Evolutionary conservation across 2,797 vertebrate species (phyloP), one percentile per base, ranked within the genome.

Genomic region (Etheostoma perlongum): DNA sequence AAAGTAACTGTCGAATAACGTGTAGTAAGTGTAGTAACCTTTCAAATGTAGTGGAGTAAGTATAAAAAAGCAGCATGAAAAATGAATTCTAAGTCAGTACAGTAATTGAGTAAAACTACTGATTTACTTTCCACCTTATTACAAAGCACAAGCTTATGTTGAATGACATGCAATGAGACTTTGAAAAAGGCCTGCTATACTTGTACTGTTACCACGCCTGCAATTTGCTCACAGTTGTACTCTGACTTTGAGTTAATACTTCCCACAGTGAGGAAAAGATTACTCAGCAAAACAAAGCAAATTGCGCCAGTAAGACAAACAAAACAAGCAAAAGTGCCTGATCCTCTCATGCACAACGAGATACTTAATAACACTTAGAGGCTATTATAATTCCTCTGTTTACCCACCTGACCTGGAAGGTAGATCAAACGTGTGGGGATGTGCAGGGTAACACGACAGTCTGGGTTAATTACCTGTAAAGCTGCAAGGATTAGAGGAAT

Each of bases 381-480:
- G 55, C 53, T 74, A 72, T 84, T 70, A 67, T 76, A 74, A 78
- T 82, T 68, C 79, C 79, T 84, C 55, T 84, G 76, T 90, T 89
- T 86, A 85, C 76, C 72, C 79, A 86, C 88, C 85, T 88, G 88
- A 84, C 78, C 85, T 67, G 67, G 47, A 44, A 83, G 82, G 72
- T 58, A 84, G 88, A 92, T 92, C 76, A 88, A 88, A 89, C 86
- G 76, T 46, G 48, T 18, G 0, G 61, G 69, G 78, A 86, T 33
- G 40, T 73, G 73, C 84, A 66, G 75, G 57, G 67, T 65, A 72
- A 90, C 86, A 85, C 90, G 88, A 88, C 85, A 81, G 78, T 72
- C 77, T 57, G 51, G 82, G 84, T 88, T 91, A 93, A 93, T 93
- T 91, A 91, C 87, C 86, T 91, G 76, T 78, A 84, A 88, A 86